Evolutionary conservation across 2,113 vertebrate genomes (phyloP).

Genomic region (Heloderma charlesbogerti): DNA sequence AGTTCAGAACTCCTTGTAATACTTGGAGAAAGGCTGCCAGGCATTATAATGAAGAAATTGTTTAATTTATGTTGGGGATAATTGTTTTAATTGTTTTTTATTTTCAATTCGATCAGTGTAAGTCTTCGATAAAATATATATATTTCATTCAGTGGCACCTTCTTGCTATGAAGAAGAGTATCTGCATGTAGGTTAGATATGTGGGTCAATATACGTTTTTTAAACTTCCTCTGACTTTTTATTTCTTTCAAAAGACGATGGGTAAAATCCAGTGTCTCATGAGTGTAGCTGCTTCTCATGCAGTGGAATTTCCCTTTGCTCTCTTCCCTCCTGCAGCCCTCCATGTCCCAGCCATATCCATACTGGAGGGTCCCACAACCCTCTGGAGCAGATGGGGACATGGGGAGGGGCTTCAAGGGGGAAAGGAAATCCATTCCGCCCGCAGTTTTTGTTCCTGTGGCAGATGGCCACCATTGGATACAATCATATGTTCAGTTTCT

Average conservation of each 20-base stretch:
- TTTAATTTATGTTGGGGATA: background rate
- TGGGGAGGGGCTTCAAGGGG: too few relatives aligned
- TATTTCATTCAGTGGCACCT: background rate
- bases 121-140: slow-evolving; percentile 18
- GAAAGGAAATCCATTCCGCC: too few relatives aligned
- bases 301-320: too few relatives aligned
- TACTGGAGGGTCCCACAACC: too few relatives aligned
- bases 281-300: too few relatives aligned
- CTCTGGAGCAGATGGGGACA: too few relatives aligned
- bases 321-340: too few relatives aligned
- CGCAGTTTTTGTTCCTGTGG: too few relatives aligned
- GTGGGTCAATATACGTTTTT: background rate
- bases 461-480: too few relatives aligned
- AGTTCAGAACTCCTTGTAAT: background rate
- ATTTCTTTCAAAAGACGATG: slow-evolving; percentile 12
- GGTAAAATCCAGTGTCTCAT: too few relatives aligned
- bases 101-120: slow-evolving; percentile 9
- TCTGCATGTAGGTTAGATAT: background rate
- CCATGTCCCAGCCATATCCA: too few relatives aligned
- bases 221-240: background rate
- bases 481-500: background rate
- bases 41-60: background rate
- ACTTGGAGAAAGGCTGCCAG: slow-evolving; percentile 5
- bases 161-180: background rate
- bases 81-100: background rate